Conservation (phyloP, 2,797 vertebrate genomes). For the Pantherophis alleghaniensis region DNA sequence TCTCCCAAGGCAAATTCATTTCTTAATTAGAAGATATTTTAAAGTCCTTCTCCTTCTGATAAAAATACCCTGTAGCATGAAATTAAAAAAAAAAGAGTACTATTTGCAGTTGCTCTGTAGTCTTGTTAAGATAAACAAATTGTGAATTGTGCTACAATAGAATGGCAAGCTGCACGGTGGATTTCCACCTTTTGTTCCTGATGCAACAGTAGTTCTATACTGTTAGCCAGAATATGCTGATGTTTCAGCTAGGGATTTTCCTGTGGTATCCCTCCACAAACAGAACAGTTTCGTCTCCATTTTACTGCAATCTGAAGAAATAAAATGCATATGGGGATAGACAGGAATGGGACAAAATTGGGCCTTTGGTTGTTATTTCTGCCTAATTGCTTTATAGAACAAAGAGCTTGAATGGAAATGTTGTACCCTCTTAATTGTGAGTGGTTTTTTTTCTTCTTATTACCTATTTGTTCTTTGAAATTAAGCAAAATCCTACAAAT, state of each 20-base stretch:
- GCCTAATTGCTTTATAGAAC: background rate
- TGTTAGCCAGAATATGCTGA: background rate
- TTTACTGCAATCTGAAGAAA: background rate
- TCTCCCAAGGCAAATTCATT: slow-evolving; percentile 56
- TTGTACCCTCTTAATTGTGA: background rate
- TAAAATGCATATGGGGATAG: no score
- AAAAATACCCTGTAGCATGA: background rate
- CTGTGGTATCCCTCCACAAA: background rate
- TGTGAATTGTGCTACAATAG: background rate
- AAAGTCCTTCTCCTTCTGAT: slow-evolving; percentile 43
- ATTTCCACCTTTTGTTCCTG: background rate
- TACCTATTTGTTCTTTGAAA: background rate
- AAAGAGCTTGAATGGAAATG: background rate
- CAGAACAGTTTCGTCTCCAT: background rate
- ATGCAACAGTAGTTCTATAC: background rate
- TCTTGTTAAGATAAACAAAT: background rate
- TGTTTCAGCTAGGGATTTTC: background rate
- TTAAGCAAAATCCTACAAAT: background rate
- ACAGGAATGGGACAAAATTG: background rate
- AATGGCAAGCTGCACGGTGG: background rate
- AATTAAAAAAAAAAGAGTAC: slow-evolving; percentile 13
- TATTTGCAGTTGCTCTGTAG: slow-evolving; percentile 2
- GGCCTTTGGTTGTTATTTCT: background rate
- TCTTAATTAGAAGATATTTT: slow-evolving; percentile 69
- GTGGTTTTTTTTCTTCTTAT: background rate